Conservation (phyloP, 2,113 vertebrate genomes). For the Guaruba guarouba region DNA sequence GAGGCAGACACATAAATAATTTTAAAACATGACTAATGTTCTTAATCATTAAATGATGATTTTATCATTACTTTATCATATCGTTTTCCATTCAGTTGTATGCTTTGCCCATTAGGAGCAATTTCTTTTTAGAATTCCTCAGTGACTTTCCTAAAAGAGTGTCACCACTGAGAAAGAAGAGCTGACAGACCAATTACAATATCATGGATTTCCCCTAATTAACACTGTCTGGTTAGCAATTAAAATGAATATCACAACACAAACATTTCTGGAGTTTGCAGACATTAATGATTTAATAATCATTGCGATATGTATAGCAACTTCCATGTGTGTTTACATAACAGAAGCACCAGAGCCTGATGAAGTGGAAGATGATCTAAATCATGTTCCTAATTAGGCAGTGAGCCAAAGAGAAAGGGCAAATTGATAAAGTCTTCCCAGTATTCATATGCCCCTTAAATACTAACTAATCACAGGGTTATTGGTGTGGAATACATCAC, state of each 20-base stretch:
- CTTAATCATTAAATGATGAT: not conserved
- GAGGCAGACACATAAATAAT: not conserved
- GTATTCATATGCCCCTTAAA: not conserved
- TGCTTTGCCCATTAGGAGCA: not conserved
- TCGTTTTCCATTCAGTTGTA: not conserved
- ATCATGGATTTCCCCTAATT: not conserved
- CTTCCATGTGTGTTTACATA: not conserved
- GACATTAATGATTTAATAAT: not conserved
- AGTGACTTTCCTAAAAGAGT: not conserved
- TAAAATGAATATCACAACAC: not conserved
- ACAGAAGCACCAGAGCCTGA: not conserved
- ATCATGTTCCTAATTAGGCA: not conserved
- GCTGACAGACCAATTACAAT: not conserved
- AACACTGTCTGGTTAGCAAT: not conserved
- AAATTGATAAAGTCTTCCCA: not conserved
- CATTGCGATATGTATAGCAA: not conserved
- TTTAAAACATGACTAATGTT: not conserved
- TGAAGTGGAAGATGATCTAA: conserved; percentile 4
- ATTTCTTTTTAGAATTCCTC: not conserved
- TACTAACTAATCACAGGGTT: not conserved
- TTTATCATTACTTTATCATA: not conserved
- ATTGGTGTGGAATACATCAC: not conserved
- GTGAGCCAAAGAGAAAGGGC: not conserved
- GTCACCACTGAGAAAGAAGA: not conserved
- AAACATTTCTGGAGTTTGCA: not conserved